These are phyloP conservation scores for Ornithoptera alexandrae DNA, from an alignment of 2,888 invertebrate species.

Conservation along the genomic window DNA sequence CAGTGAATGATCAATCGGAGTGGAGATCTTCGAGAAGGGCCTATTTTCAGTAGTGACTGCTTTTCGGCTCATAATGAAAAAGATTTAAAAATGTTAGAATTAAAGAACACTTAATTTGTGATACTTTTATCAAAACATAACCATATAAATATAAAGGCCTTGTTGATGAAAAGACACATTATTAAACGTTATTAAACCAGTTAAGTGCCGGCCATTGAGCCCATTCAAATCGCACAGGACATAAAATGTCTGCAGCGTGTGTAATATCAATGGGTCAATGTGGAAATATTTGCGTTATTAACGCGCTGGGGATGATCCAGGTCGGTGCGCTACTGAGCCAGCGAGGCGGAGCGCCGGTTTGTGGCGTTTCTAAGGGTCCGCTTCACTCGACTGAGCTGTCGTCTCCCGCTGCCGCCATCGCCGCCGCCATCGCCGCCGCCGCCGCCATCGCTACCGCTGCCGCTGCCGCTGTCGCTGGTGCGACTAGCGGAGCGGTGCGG, in stretches of 20 bases:
- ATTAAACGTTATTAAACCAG: neutral
- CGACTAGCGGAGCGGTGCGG: conserved; percentile 45
- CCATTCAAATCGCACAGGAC: conserved; percentile 1
- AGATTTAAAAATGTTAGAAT: too few relatives aligned
- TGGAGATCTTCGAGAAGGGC: too few relatives aligned
- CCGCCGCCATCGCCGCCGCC: conserved; percentile 22
- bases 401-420: conserved; percentile 19
- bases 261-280: conserved; percentile 33
- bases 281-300: conserved; percentile 34
- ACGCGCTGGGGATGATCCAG: conserved; percentile 64
- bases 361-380: conserved; percentile 16
- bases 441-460: conserved; percentile 15
- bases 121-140: too few relatives aligned
- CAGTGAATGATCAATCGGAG: too few relatives aligned
- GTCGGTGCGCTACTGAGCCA: conserved; percentile 61
- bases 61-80: too few relatives aligned
- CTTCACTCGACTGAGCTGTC: conserved; percentile 21
- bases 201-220: conserved; percentile 1
- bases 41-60: too few relatives aligned
- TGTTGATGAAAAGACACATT: neutral
- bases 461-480: conserved; percentile 23
- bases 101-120: too few relatives aligned
- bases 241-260: conserved; percentile 22
- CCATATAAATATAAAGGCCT: too few relatives aligned
- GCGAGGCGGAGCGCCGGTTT: conserved; percentile 39